Evolutionary conservation across 1,140 invertebrate species (phyloP).

Genomic region (Phocides pigmalion): DNA sequence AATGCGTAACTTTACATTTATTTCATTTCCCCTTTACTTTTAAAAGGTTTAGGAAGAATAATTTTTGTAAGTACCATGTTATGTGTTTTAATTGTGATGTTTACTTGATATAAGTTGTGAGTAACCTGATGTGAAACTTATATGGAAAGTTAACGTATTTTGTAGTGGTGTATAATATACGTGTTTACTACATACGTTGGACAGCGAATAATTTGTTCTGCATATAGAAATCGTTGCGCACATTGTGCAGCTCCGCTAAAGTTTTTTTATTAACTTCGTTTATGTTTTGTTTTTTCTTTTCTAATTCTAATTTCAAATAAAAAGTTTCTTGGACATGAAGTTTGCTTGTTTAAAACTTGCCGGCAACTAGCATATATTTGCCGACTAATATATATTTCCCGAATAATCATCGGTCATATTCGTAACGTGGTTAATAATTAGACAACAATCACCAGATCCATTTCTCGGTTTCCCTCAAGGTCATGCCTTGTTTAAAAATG

Average conservation of each 20-base stretch:
- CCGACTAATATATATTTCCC: too few species aligned
- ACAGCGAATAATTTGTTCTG: slow-evolving; percentile 11
- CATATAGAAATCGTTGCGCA: slow-evolving; percentile 3
- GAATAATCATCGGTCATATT: not conserved
- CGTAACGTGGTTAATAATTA: not conserved
- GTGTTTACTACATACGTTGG: slow-evolving; percentile 17
- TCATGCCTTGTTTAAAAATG: too few species aligned
- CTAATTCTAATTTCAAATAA: too few species aligned
- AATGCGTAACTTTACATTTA: slow-evolving; percentile 32
- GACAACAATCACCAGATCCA: slow-evolving; percentile 2
- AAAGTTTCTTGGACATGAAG: too few species aligned
- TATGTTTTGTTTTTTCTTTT: not conserved
- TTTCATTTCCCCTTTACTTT: slow-evolving; percentile 29
- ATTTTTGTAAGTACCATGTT: not conserved
- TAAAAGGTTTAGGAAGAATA: not conserved
- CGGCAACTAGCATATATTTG: not conserved
- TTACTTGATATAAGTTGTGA: not conserved
- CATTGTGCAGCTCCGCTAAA: not conserved
- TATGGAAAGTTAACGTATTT: slow-evolving; percentile 26
- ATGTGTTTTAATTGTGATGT: not conserved
- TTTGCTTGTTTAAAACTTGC: not conserved
- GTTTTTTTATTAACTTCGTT: not conserved
- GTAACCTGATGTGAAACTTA: not conserved
- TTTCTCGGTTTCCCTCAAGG: not conserved
- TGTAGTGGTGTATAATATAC: slow-evolving; percentile 14